These are phyloP conservation scores for Xenopus borealis DNA, from an alignment of 2,113 vertebrate genomes.

Conservation along the genomic window DNA sequence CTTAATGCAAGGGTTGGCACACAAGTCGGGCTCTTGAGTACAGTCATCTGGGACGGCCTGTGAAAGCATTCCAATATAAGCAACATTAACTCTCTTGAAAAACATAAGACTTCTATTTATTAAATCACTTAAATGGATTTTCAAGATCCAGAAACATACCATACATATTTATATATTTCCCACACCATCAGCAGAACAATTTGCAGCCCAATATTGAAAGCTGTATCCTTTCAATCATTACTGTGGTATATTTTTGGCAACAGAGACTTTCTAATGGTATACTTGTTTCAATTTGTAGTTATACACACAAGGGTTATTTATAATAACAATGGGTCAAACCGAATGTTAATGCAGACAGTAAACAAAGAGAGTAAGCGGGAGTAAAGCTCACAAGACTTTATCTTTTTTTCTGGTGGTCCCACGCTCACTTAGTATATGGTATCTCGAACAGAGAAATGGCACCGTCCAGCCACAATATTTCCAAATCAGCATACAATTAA, in stretches of 20 bases:
- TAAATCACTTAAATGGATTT: slow-evolving; percentile 21
- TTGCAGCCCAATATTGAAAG: neutral
- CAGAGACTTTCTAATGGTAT: neutral
- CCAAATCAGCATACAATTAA: no score
- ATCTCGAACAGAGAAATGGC: no score
- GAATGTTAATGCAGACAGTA: no score
- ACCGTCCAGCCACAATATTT: no score
- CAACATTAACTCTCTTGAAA: slow-evolving; percentile 19
- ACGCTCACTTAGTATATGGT: no score
- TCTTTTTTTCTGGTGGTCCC: no score
- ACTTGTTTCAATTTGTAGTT: no score
- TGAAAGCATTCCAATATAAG: slow-evolving; percentile 29
- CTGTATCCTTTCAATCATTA: neutral
- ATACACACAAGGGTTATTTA: no score
- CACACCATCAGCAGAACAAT: neutral
- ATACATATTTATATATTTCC: no score
- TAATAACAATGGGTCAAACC: no score
- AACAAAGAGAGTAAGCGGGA: no score
- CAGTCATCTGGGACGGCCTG: slow-evolving; percentile 27
- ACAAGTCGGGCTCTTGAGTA: neutral
- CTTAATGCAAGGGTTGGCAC: slow-evolving; percentile 31
- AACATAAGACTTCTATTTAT: slow-evolving; percentile 28
- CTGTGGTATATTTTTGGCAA: neutral
- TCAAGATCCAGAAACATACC: neutral
- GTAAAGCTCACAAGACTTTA: no score